Evolutionary conservation across 2,113 vertebrate species (phyloP).

Genomic region (Nansenia antarctica): DNA sequence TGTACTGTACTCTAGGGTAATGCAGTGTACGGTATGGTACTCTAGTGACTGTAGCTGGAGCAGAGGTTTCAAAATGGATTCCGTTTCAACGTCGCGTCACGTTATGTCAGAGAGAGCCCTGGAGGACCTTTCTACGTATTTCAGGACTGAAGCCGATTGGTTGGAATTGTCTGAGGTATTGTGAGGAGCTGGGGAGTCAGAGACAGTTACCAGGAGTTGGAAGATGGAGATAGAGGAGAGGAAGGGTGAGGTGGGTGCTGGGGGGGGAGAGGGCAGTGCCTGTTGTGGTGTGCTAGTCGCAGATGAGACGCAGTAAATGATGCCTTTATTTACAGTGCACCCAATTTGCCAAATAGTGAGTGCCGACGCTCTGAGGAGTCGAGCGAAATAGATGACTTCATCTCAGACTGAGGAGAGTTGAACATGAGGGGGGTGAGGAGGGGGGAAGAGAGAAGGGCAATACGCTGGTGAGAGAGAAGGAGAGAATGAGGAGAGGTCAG

Average conservation of each 20-base stretch:
- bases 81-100: constrained; percentile 39
- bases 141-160: constrained; percentile 15
- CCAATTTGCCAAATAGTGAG: constrained; percentile 24
- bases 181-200: constrained; percentile 1
- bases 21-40: background rate
- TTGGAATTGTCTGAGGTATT: constrained; percentile 19
- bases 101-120: constrained; percentile 33
- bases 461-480: constrained; percentile 11
- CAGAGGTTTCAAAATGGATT: background rate
- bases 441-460: background rate
- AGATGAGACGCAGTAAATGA: constrained; percentile 24
- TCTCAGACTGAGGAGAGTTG: constrained; percentile 12
- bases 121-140: constrained; percentile 31
- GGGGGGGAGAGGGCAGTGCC: background rate
- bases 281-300: constrained; percentile 2
- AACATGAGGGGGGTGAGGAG: background rate
- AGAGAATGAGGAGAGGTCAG: constrained; percentile 5
- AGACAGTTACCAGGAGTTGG: background rate
- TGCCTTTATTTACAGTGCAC: constrained; percentile 25
- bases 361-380: constrained; percentile 34
- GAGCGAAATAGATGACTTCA: constrained; percentile 45
- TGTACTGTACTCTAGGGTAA: too few relatives aligned
- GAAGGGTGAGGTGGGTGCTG: background rate
- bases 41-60: background rate
- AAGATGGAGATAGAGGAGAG: background rate